Percentiles rank a stretch among this genome's conserved stretches.
These are phyloP conservation scores for Misgurnus mizolepis DNA, from an alignment of 2,113 vertebrate species.

Conservation along the genomic window DNA sequence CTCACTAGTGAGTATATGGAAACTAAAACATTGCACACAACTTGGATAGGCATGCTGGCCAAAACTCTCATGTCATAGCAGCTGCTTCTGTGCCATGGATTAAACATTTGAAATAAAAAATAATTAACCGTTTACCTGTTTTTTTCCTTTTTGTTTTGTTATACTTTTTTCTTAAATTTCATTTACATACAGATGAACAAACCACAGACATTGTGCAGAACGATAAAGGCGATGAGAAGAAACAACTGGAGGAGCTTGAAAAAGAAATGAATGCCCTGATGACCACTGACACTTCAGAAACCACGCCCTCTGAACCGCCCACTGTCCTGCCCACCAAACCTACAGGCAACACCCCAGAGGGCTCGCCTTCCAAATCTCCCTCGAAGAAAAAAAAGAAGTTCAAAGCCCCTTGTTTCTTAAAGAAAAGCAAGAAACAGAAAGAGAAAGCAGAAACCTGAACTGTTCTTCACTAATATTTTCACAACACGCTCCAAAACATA, in stretches of 20 bases:
- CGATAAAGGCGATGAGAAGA: slow-evolving; percentile 82
- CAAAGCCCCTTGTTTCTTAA: slow-evolving; percentile 95
- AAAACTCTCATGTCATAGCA: slow-evolving; percentile 47
- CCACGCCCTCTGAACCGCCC: slow-evolving; percentile 74
- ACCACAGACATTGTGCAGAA: slow-evolving; percentile 75
- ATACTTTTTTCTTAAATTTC: not conserved
- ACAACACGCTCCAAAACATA: slow-evolving; percentile 29
- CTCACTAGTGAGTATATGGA: slow-evolving; percentile 89
- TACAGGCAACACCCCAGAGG: slow-evolving; percentile 84
- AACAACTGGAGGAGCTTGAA: slow-evolving; percentile 73
- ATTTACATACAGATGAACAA: slow-evolving; percentile 62
- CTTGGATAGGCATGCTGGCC: slow-evolving; percentile 63
- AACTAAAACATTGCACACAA: slow-evolving; percentile 52
- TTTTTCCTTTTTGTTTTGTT: not conserved
- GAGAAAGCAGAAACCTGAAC: slow-evolving; percentile 91
- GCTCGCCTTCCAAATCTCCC: slow-evolving; percentile 93
- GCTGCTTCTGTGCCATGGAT: slow-evolving; percentile 51
- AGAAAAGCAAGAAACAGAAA: slow-evolving; percentile 96
- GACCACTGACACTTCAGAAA: slow-evolving; percentile 71
- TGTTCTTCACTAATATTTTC: slow-evolving; percentile 15
- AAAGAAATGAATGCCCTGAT: slow-evolving; percentile 82
- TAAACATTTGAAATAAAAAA: not conserved
- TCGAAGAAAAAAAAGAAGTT: slow-evolving; percentile 99
- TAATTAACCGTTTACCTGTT: not conserved
- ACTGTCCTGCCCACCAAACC: slow-evolving; percentile 69